These are phyloP conservation scores for Prunella fulvescens DNA, from an alignment of 2,113 vertebrate genomes.

Conservation along the genomic window DNA sequence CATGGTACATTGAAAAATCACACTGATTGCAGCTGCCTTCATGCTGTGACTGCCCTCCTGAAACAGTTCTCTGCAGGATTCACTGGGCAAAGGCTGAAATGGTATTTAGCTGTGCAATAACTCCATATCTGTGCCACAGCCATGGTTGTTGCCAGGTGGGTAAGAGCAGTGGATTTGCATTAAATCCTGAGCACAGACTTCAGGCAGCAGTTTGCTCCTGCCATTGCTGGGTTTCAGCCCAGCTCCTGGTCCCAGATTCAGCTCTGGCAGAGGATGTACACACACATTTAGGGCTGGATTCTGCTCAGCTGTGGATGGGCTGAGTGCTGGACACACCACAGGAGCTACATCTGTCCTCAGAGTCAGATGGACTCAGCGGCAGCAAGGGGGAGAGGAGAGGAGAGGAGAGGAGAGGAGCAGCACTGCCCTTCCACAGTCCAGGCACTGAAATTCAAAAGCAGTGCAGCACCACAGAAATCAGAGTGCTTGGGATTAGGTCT, in stretches of 20 bases:
- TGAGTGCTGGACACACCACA: not conserved
- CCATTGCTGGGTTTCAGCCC: not conserved
- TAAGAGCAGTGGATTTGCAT: not conserved
- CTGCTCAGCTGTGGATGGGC: not conserved
- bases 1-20: rapidly evolving
- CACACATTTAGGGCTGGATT: not conserved
- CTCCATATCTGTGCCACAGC: not conserved
- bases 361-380: no score
- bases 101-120: not conserved
- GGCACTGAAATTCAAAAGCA: no score
- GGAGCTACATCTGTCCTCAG: not conserved
- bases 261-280: not conserved
- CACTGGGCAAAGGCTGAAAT: not conserved
- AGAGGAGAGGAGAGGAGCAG: not conserved
- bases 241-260: not conserved
- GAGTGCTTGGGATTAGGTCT: no score
- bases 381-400: not conserved
- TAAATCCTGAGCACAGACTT: not conserved
- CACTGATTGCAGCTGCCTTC: not conserved
- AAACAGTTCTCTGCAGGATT: not conserved
- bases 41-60: not conserved
- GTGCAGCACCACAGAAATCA: no score
- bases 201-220: not conserved
- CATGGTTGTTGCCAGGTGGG: not conserved
- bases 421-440: no score